phyloP scores from a whole-genome alignment of 2,113 vertebrate species.

The Oreochromis niloticus region DNA sequence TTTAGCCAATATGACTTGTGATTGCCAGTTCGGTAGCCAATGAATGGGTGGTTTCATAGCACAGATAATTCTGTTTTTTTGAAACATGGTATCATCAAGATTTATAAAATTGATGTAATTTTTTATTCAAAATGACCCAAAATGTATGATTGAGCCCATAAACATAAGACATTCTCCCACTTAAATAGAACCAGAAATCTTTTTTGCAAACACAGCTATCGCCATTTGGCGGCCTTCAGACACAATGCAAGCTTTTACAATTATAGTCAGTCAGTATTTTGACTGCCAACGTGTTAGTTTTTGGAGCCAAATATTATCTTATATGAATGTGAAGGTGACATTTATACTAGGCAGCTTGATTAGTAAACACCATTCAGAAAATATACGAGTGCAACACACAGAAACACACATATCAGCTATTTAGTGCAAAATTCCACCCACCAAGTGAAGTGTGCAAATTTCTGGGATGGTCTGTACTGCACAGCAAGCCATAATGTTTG shows the following conservation, averaged over 20 bases:
- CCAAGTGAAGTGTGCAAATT: neutral
- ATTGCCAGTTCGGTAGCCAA: rapidly evolving
- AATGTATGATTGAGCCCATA: neutral
- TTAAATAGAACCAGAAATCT: neutral
- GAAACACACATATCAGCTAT: neutral
- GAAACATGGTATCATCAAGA: neutral
- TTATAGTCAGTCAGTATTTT: neutral
- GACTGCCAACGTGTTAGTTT: neutral
- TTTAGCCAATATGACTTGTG: neutral
- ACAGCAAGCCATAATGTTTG: neutral
- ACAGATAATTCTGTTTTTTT: neutral
- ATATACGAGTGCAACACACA: neutral
- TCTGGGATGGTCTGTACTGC: neutral
- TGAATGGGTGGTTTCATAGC: neutral
- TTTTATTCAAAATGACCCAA: neutral
- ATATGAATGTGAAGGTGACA: neutral
- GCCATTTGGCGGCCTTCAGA: neutral
- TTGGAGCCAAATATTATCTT: neutral
- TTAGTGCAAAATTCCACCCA: neutral
- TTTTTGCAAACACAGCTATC: neutral
- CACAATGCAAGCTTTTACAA: neutral
- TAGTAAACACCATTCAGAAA: neutral
- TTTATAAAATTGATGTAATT: neutral
- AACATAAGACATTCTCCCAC: neutral
- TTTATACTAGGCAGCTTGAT: neutral